Evolutionary conservation across 1,140 invertebrate genomes (phyloP), one percentile per base, ranked within the genome.

Genomic region (Phymastichus coffea): DNA sequence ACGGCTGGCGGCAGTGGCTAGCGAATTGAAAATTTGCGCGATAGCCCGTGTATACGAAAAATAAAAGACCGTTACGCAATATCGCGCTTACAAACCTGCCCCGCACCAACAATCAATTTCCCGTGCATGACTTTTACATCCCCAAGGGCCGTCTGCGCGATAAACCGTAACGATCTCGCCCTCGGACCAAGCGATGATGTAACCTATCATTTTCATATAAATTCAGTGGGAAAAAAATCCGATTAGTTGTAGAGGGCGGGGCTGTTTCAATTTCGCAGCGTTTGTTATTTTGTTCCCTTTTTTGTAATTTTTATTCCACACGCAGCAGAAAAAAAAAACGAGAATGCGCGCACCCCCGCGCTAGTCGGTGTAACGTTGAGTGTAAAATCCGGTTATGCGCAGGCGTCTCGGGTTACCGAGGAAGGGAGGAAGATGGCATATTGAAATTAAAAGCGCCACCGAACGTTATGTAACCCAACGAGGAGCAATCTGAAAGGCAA

Each of bases 201-300:
- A 56, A 61, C 53, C 15, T 33, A 51, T 47, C 53, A 56, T 61
- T 61, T 61, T 61, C 53, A 56, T 61, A 56, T 56, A 61, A 61
- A 56, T 61, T 51, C 59, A 25, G 7, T 3, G 28, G 51, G n/a
- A 33, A 33, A 37, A 56, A 53, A 56, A 56, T 61, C 59, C 46
- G 37, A 56, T 61, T 61, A 61, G n/a, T 30, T 47, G 20, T 17
- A 30, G 37, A 43, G n/a, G n/a, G n/a, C n/a, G n/a, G n/a, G n/a
- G n/a, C n/a, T n/a, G 41, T 44, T 56, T 37, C 54, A 37, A 46
- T 56, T 35, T 43, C 30, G 22, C 48, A 10, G 17, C n/a, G 19
- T 26, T 26, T 49, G 47, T 20, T 17, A 1, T 47, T 47, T 30
- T 30, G 15, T 7, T 12, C 20, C 20, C 20, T 23, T 30, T 46